Evolutionary conservation across 2,888 invertebrate species (phyloP).

Genomic region (Mesorhabditis spiculigera): DNA sequence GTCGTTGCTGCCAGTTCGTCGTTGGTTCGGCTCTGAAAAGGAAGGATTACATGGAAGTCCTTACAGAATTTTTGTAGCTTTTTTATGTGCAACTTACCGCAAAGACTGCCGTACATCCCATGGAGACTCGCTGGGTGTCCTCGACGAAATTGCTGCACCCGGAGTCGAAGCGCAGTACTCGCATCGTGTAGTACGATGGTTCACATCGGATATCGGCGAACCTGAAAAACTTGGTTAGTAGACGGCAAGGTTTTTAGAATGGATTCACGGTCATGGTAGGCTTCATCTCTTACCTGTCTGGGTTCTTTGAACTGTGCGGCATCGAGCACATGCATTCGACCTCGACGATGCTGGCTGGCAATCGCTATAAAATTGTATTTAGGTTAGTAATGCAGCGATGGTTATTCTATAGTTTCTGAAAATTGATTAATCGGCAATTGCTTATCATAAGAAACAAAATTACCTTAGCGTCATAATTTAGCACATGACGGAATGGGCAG

Average conservation of each 20-base stretch:
- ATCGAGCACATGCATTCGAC: constrained; percentile 21
- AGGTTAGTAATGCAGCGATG: not conserved
- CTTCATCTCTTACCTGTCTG: not conserved
- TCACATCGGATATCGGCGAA: constrained; percentile 18
- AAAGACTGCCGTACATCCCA: constrained; percentile 26
- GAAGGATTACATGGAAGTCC: too few species aligned
- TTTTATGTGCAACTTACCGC: constrained; percentile 17
- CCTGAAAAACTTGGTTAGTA: not conserved
- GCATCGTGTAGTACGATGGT: constrained; percentile 24
- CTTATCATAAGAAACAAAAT: not conserved
- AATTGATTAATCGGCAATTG: too few species aligned
- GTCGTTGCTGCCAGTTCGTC: not conserved
- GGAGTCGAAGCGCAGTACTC: constrained; percentile 22
- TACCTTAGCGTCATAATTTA: constrained; percentile 26
- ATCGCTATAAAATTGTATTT: constrained; percentile 19
- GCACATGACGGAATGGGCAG: constrained; percentile 22
- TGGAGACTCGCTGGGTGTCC: constrained; percentile 16
- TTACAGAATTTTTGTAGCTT: not conserved
- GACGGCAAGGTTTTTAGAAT: not conserved
- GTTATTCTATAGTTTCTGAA: too few species aligned
- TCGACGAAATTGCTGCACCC: constrained; percentile 22
- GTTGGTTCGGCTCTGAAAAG: not conserved
- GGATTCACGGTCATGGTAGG: not conserved
- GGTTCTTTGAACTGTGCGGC: not conserved
- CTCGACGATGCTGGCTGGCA: constrained; percentile 24